Percentiles rank a stretch among this genome's conserved stretches.
Evolutionary conservation across 2,888 invertebrate species (phyloP).

Genomic region (Drosophila peninsularis): DNA sequence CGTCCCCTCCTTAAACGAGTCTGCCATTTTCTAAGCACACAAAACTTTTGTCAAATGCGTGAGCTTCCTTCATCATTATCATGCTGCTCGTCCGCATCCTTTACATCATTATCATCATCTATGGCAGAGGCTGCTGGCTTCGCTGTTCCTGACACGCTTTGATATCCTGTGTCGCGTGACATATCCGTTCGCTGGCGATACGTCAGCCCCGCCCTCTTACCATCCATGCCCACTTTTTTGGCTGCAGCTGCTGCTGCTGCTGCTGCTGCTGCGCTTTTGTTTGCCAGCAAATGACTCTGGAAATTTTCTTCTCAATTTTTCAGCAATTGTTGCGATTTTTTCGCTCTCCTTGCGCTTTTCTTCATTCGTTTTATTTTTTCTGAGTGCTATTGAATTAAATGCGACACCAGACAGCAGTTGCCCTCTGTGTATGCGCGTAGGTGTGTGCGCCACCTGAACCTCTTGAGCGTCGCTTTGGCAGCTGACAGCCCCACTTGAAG

Average conservation of each 20-base stretch:
- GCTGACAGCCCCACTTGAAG: conserved; percentile 47
- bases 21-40: conserved; percentile 50
- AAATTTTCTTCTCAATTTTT: conserved; percentile 51
- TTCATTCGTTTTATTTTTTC: conserved; percentile 7
- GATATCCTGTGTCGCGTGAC: conserved; percentile 76
- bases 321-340: conserved; percentile 68
- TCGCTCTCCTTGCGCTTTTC: conserved; percentile 3
- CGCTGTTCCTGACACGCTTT: conserved; percentile 73
- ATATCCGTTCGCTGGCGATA: conserved; percentile 67
- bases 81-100: neutral
- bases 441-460: conserved; percentile 53
- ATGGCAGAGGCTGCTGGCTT: conserved; percentile 27
- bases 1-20: conserved; percentile 10
- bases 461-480: conserved; percentile 44
- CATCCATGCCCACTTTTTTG: conserved; percentile 7
- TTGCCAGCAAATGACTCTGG: conserved; percentile 48
- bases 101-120: conserved; percentile 4
- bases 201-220: conserved; percentile 3
- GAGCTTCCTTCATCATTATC: conserved; percentile 32
- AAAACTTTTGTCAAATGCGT: conserved; percentile 68
- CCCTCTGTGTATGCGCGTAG: neutral
- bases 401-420: conserved; percentile 62
- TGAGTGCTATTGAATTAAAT: conserved; percentile 75
- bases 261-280: conserved; percentile 58
- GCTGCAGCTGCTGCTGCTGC: conserved; percentile 33